Percentiles rank a stretch among this genome's conserved stretches.
Conservation (phyloP, 1,140 invertebrate species). For the Hydropsyche tenuis region DNA sequence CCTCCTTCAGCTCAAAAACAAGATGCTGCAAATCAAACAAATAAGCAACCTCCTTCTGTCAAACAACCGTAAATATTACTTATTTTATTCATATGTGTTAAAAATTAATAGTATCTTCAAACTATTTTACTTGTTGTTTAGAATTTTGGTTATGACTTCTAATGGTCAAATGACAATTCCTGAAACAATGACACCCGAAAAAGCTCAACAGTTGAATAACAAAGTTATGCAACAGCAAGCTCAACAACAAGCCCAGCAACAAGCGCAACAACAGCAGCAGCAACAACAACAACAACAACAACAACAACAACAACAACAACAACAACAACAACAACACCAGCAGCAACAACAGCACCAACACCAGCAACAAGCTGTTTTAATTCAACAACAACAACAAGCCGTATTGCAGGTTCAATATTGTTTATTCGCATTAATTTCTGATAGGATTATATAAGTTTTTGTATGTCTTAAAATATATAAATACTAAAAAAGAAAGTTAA, state of each 20-base stretch:
- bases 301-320: slow-evolving; percentile 55
- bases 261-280: slow-evolving; percentile 55
- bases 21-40: slow-evolving; percentile 76
- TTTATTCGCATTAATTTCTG: not conserved
- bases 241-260: slow-evolving; percentile 57
- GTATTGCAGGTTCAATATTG: slow-evolving; percentile 38
- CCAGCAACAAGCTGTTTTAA: slow-evolving; percentile 49
- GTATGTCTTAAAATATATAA: too few species aligned
- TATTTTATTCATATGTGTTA: not conserved
- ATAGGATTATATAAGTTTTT: too few species aligned
- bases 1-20: slow-evolving; percentile 66
- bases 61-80: slow-evolving; percentile 52
- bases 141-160: slow-evolving; percentile 65
- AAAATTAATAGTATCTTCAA: not conserved
- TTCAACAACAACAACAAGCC: slow-evolving; percentile 52
- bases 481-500: too few species aligned
- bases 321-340: slow-evolving; percentile 53
- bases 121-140: slow-evolving; percentile 47
- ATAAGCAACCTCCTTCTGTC: slow-evolving; percentile 57
- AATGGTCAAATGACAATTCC: slow-evolving; percentile 63
- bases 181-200: slow-evolving; percentile 56
- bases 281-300: slow-evolving; percentile 55
- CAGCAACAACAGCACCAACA: slow-evolving; percentile 55
- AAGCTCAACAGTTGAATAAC: slow-evolving; percentile 50
- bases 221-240: slow-evolving; percentile 55